Evolutionary conservation across 2,113 vertebrate genomes (phyloP).

Genomic region (Dasypus novemcinctus): DNA sequence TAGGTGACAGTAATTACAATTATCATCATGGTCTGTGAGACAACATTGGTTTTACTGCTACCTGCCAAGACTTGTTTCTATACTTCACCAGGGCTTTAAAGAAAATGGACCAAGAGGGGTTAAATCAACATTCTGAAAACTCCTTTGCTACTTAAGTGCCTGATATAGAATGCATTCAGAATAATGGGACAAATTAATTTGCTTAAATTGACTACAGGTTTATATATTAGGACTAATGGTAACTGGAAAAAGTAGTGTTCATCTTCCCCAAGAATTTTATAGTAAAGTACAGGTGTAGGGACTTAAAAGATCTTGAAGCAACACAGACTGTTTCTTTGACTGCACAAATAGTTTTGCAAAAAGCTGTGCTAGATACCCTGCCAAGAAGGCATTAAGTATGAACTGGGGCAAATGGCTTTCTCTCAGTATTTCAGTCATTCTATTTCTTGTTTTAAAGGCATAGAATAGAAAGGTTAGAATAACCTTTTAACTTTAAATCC

Average conservation of each 20-base stretch:
- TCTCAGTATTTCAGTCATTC: not conserved
- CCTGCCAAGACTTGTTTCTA: constrained; percentile 51
- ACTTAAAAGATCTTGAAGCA: constrained; percentile 12
- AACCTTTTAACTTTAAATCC: constrained; percentile 26
- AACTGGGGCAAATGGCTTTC: not conserved
- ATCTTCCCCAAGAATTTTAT: constrained; percentile 12
- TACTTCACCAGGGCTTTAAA: not conserved
- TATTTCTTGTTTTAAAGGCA: constrained; percentile 11
- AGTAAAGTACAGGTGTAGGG: not conserved
- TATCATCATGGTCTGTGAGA: constrained; percentile 52
- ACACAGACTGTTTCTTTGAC: constrained; percentile 16
- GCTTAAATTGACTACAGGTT: constrained; percentile 28
- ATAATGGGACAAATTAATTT: constrained; percentile 38
- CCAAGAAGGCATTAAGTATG: not conserved
- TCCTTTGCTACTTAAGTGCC: constrained; percentile 1
- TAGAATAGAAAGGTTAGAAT: not conserved
- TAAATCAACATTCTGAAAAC: constrained; percentile 47
- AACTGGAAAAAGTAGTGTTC: not conserved
- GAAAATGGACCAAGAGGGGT: not conserved
- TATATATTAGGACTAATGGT: not conserved
- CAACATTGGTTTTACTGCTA: constrained; percentile 60
- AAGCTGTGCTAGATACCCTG: not conserved
- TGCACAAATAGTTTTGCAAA: not conserved
- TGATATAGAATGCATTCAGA: not conserved
- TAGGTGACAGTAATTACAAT: constrained; percentile 73